phyloP scores from a whole-genome alignment of 1,140 invertebrate genomes.

The Zaprionus gabonicus region DNA sequence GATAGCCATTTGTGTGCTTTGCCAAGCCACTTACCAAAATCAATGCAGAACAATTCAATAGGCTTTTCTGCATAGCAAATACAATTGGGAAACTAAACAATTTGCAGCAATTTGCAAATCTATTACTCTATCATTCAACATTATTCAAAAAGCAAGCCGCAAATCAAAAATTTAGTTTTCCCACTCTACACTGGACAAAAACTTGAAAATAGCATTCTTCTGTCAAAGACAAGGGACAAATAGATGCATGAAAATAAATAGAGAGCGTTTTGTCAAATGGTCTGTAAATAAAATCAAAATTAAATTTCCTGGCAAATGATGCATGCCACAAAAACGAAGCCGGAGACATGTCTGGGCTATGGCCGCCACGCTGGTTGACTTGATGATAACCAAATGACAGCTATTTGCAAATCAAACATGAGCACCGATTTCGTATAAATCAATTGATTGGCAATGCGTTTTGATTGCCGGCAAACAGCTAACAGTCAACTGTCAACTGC shows the following conservation, averaged over 20 bases:
- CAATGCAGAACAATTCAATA: background rate
- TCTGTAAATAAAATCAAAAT: slow-evolving; percentile 12
- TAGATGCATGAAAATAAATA: slow-evolving; percentile 6
- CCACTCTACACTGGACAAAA: background rate
- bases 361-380: slow-evolving; percentile 46
- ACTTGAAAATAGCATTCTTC: background rate
- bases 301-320: slow-evolving; percentile 18
- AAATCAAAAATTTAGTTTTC: background rate
- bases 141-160: background rate
- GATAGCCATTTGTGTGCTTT: background rate
- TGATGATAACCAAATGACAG: slow-evolving; percentile 73
- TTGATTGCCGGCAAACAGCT: slow-evolving; percentile 66
- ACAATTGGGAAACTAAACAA: background rate
- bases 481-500: slow-evolving; percentile 6
- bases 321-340: slow-evolving; percentile 10
- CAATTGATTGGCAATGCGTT: slow-evolving; percentile 80
- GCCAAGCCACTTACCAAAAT: slow-evolving; percentile 1
- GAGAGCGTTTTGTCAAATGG: background rate
- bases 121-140: background rate
- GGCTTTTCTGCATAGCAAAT: background rate
- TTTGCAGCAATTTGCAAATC: background rate
- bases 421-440: slow-evolving; percentile 63
- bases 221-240: slow-evolving; percentile 13
- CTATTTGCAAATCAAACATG: slow-evolving; percentile 74
- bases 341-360: slow-evolving; percentile 41